Conservation (phyloP, 2,113 vertebrate species). For the Lophura nycthemera region DNA sequence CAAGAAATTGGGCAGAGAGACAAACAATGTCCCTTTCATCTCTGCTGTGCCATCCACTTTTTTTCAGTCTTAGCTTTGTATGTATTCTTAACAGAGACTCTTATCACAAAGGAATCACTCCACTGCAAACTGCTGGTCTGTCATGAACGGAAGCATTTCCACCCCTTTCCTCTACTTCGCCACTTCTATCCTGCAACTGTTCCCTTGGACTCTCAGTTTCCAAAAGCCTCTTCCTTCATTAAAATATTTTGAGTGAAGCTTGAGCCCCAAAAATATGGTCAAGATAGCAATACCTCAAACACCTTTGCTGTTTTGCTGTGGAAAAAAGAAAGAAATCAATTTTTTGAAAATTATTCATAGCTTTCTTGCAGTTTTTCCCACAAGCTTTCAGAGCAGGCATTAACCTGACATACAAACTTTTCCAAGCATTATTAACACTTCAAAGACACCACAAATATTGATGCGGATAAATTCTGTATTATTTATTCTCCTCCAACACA, state of each 20-base stretch:
- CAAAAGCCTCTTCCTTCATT: background rate
- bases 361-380: background rate
- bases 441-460: constrained; percentile 29
- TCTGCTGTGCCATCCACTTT: background rate
- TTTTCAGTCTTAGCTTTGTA: background rate
- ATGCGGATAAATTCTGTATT: background rate
- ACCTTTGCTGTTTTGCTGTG: background rate
- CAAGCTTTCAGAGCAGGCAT: background rate
- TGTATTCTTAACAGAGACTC: background rate
- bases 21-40: background rate
- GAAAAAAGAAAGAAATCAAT: background rate
- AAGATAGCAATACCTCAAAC: background rate
- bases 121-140: background rate
- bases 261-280: background rate
- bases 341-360: background rate
- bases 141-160: background rate
- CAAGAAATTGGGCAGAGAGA: background rate
- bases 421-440: constrained; percentile 19
- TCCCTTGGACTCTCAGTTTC: background rate
- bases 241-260: background rate
- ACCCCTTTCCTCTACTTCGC: background rate
- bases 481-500: background rate
- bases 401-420: background rate
- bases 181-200: background rate
- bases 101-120: background rate